Evolutionary conservation across 2,797 vertebrate species (phyloP), one percentile per base, ranked within the genome.

Genomic region (Paramormyrops hopkinsi): DNA sequence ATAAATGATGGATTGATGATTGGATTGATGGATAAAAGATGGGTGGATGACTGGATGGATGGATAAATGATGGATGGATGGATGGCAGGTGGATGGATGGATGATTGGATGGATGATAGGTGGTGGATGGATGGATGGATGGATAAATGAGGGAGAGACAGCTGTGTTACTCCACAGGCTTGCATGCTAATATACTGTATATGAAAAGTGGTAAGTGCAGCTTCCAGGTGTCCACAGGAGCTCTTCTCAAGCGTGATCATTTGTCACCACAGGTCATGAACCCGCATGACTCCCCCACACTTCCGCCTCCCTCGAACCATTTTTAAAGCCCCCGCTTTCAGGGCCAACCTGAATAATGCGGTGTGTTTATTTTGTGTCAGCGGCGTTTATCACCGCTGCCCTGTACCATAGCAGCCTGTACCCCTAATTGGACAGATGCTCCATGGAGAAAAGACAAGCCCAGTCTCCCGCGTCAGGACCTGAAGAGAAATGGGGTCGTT

Each of bases 381-480:
- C 1, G 41, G 73, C 19, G 37, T 79, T 79, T 79, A 79, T 79
- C 73, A 79, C 14, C 37, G n/a, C 37, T 44, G 73, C 73, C 41
- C 17, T 37, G 65, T 6, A 46, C 73, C 73, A n/a, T n/a, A 19
- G 73, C 41, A 79, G 37, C 73, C 73, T 79, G 73, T 46, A 46
- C 73, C n/a, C 73, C 73, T 79, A 79, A 79, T 79, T 79, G 73
- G 73, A 44, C 33, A 79, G 73, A 79, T 79, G 65, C 29, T 37
- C 65, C 65, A 73, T 6, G 41, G 73, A 46, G 41, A 44, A 44
- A n/a, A 79, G 73, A n/a, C 73, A 79, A 79, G 19, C 41, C 37
- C 73, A 44, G 19, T 46, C 6, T 79, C 73, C 37, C 7, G 17
- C 73, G 19, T 46, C n/a, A 46, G 73, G 73, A 44, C 73, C 73